A percentile compares a stretch with the other conserved stretches of the same genome.
Evolutionary conservation across 2,888 invertebrate genomes (phyloP).

Genomic region (Ectobius pallidus): DNA sequence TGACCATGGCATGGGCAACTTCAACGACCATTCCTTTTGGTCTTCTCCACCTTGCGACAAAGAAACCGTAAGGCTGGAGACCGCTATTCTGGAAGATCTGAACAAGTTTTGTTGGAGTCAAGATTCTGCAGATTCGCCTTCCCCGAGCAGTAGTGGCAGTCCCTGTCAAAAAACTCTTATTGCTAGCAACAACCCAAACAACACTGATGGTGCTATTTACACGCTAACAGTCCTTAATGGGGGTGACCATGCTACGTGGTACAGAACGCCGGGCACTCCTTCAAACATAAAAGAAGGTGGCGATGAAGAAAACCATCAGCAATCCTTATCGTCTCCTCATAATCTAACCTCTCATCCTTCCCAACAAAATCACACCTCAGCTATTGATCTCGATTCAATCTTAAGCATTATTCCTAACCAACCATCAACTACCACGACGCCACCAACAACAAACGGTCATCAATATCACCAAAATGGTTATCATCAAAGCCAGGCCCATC

Average conservation of each 20-base stretch:
- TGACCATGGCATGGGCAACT: constrained; percentile 65
- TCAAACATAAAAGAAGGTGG: constrained; percentile 51
- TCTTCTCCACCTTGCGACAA: constrained; percentile 58
- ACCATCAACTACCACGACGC: constrained; percentile 50
- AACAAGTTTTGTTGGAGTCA: constrained; percentile 85
- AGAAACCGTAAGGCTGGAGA: constrained; percentile 73
- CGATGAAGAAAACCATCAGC: constrained; percentile 28
- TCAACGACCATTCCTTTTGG: constrained; percentile 38
- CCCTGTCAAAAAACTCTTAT: neutral
- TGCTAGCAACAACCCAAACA: constrained; percentile 50
- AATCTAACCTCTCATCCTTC: neutral
- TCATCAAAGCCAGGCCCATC: constrained; percentile 13
- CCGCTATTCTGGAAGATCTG: constrained; percentile 80
- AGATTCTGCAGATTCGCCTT: constrained; percentile 49
- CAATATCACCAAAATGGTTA: constrained; percentile 30
- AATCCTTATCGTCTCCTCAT: constrained; percentile 2
- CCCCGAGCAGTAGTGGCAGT: neutral
- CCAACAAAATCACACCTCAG: constrained; percentile 7
- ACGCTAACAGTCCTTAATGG: constrained; percentile 86
- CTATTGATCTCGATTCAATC: constrained; percentile 80
- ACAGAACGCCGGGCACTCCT: constrained; percentile 61
- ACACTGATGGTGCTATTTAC: constrained; percentile 83
- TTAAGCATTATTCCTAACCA: constrained; percentile 69
- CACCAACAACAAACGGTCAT: constrained; percentile 46
- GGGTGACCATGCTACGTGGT: constrained; percentile 60